These are phyloP conservation scores for Pemphigus obesinymphae DNA, from an alignment of 1,140 invertebrate species.

Conservation along the genomic window DNA sequence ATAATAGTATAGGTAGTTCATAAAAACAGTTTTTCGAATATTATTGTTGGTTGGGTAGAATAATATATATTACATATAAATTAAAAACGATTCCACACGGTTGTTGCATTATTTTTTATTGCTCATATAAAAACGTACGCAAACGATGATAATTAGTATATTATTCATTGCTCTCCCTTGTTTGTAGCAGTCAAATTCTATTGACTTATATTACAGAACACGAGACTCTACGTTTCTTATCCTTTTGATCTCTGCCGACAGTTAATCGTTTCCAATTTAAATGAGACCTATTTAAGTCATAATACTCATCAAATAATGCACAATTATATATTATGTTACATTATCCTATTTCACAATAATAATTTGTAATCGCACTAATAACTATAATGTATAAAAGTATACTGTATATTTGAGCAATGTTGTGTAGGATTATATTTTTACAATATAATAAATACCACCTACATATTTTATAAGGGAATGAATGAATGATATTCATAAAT, in stretches of 20 bases:
- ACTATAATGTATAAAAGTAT: neutral
- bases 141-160: conserved; percentile 17
- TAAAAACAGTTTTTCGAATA: neutral
- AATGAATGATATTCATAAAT: too few relatives aligned
- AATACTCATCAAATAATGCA: neutral
- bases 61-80: too few relatives aligned
- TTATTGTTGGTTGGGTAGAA: neutral
- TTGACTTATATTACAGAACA: neutral
- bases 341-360: neutral
- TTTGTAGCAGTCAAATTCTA: conserved; percentile 4
- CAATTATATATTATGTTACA: neutral
- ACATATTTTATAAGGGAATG: too few relatives aligned
- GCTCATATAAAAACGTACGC: neutral
- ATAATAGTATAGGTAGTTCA: neutral
- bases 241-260: conserved; percentile 7
- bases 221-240: neutral
- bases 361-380: neutral
- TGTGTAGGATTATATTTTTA: too few relatives aligned
- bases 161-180: neutral
- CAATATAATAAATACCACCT: too few relatives aligned
- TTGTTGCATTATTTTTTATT: neutral
- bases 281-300: conserved; percentile 1
- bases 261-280: conserved; percentile 21
- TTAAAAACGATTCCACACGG: neutral
- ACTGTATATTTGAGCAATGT: too few relatives aligned